These are phyloP conservation scores for Hydrophis major DNA, from an alignment of 2,797 vertebrate species.

Conservation along the genomic window DNA sequence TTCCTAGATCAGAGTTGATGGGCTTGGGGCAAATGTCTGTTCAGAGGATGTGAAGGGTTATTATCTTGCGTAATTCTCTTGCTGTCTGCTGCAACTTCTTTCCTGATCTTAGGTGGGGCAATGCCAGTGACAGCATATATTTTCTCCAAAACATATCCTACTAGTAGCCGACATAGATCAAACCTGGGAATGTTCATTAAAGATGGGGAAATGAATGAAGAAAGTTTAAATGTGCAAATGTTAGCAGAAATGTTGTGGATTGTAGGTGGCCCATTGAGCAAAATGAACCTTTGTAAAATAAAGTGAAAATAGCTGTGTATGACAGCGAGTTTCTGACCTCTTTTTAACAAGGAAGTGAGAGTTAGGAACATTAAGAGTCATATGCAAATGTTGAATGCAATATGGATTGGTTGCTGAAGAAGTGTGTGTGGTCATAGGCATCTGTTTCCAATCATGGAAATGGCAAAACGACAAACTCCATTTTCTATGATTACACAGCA, in stretches of 20 bases:
- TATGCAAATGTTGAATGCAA: not conserved
- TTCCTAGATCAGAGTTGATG: not conserved
- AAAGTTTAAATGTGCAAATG: not conserved
- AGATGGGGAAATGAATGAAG: not conserved
- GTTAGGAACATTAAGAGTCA: not conserved
- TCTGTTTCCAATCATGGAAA: not conserved
- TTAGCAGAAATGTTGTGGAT: not conserved
- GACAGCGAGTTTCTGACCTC: not conserved
- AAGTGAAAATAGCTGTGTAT: not conserved
- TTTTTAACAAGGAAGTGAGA: not conserved
- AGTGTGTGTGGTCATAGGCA: not conserved
- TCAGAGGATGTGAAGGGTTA: not conserved
- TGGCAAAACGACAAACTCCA: not conserved
- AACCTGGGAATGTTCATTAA: not conserved
- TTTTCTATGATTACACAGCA: not conserved
- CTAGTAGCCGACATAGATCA: not conserved
- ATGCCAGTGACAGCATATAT: not conserved
- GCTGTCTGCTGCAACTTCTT: not conserved
- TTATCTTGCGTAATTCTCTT: not conserved
- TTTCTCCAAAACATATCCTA: not conserved
- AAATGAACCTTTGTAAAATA: not conserved
- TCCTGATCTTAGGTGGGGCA: not conserved
- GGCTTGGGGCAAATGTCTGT: not conserved
- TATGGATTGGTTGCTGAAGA: not conserved
- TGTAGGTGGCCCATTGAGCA: not conserved